Percentiles rank a stretch among this genome's conserved stretches.
phyloP scores from a whole-genome alignment of 2,888 invertebrate species.

The Drosophila recens region DNA sequence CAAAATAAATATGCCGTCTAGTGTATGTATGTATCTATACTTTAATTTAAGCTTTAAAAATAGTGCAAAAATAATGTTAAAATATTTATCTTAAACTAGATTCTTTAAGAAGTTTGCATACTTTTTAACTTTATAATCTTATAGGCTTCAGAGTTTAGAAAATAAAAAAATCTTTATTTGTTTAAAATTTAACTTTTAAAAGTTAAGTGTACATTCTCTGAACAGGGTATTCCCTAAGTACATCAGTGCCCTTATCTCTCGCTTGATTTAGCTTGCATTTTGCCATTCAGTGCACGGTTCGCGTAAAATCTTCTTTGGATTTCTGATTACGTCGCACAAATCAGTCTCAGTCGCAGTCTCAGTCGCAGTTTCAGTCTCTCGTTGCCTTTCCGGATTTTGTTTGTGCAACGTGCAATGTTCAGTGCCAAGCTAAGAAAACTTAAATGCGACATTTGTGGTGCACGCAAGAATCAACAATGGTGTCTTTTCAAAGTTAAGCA shows the following conservation, averaged over 20 bases:
- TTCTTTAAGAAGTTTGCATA: too few species aligned
- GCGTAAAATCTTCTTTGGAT: slow-evolving; percentile 17
- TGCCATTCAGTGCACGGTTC: slow-evolving; percentile 53
- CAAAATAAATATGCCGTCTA: too few species aligned
- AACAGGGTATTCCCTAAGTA: background rate
- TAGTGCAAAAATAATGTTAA: too few species aligned
- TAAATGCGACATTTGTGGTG: slow-evolving; percentile 17
- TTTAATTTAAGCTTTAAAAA: too few species aligned
- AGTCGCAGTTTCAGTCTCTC: background rate
- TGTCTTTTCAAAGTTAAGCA: slow-evolving; percentile 16
- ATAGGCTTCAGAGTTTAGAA: too few species aligned
- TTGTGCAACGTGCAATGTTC: slow-evolving; percentile 25
- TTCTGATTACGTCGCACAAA: slow-evolving; percentile 43
- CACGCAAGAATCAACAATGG: slow-evolving; percentile 14
- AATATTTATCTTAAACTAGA: too few species aligned
- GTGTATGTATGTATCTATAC: too few species aligned
- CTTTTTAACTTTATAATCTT: too few species aligned
- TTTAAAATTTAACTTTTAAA: too few species aligned
- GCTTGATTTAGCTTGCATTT: slow-evolving; percentile 26
- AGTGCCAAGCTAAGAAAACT: slow-evolving; percentile 23
- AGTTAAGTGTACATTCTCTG: background rate
- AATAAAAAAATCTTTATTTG: too few species aligned
- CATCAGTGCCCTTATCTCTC: background rate
- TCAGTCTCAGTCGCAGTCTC: slow-evolving; percentile 25
- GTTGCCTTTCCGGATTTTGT: slow-evolving; percentile 26